Evolutionary conservation across 2,888 invertebrate species (phyloP).

Genomic region (Pteria penguin): DNA sequence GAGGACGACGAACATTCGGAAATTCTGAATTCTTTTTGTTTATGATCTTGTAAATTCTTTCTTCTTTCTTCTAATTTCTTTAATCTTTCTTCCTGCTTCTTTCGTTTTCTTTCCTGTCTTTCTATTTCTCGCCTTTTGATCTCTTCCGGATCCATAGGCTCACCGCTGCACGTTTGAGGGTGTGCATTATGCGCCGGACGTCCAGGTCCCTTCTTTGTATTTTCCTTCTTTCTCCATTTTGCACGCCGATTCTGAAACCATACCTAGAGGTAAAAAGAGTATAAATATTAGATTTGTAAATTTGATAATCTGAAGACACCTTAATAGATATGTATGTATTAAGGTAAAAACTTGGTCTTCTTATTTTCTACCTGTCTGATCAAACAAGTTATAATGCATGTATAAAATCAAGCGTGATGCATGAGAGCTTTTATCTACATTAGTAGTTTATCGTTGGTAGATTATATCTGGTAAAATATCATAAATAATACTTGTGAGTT

Average conservation of each 20-base stretch:
- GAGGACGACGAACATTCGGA: neutral
- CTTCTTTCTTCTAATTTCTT: conserved; percentile 64
- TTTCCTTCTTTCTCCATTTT: conserved; percentile 99
- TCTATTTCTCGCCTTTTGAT: conserved; percentile 79
- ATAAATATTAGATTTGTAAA: neutral
- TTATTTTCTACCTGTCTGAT: neutral
- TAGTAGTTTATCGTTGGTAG: no score
- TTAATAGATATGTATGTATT: neutral
- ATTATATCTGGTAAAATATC: no score
- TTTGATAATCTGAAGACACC: neutral
- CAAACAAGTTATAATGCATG: neutral
- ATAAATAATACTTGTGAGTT: no score
- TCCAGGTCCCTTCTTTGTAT: conserved; percentile 98
- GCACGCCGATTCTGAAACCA: conserved; percentile 99
- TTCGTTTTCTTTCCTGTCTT: conserved; percentile 83
- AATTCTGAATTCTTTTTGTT: conserved; percentile 18
- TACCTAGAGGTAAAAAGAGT: conserved; percentile 85
- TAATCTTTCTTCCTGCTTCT: conserved; percentile 94
- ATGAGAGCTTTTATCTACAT: neutral
- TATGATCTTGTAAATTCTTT: conserved; percentile 48
- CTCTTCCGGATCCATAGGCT: conserved; percentile 93
- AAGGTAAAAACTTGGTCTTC: neutral
- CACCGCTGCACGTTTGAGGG: conserved; percentile 97
- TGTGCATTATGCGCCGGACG: conserved; percentile 99
- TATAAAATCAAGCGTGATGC: neutral